phyloP scores from a whole-genome alignment of 2,888 invertebrate species.

The Drosophila testacea region DNA sequence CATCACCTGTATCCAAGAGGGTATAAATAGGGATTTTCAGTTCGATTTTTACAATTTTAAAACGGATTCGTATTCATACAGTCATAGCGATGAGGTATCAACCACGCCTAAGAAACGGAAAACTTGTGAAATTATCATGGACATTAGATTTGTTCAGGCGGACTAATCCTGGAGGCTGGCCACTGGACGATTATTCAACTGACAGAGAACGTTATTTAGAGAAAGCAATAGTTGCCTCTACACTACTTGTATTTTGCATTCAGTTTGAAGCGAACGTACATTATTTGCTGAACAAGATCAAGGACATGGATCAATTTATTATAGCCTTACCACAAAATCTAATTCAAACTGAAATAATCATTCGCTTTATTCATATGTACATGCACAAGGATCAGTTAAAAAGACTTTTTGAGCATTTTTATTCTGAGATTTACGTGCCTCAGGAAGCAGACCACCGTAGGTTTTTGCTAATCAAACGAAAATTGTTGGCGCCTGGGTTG shows the following conservation, averaged over 20 bases:
- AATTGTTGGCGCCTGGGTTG: constrained; percentile 57
- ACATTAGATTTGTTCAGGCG: constrained; percentile 52
- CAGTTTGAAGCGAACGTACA: constrained; percentile 62
- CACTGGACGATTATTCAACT: constrained; percentile 59
- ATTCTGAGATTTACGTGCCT: constrained; percentile 63
- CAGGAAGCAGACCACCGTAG: constrained; percentile 30
- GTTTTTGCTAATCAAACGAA: constrained; percentile 56
- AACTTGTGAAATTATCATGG: constrained; percentile 60
- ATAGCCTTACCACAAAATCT: constrained; percentile 67
- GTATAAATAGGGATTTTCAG: not conserved
- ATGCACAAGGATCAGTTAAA: constrained; percentile 53
- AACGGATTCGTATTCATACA: not conserved
- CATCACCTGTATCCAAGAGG: no score
- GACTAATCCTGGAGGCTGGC: constrained; percentile 67
- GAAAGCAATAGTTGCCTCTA: constrained; percentile 37
- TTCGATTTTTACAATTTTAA: not conserved
- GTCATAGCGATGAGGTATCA: constrained; percentile 50
- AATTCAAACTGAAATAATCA: constrained; percentile 60
- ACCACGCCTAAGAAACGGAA: constrained; percentile 62
- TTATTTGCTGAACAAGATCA: constrained; percentile 51
- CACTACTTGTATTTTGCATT: constrained; percentile 46
- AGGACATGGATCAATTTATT: constrained; percentile 60
- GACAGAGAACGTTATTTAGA: constrained; percentile 30
- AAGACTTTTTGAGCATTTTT: constrained; percentile 66
- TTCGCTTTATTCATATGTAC: constrained; percentile 64